Base-by-base conservation (phyloP, 2,888 invertebrate species). In the Bombyx huttoni region DNA sequence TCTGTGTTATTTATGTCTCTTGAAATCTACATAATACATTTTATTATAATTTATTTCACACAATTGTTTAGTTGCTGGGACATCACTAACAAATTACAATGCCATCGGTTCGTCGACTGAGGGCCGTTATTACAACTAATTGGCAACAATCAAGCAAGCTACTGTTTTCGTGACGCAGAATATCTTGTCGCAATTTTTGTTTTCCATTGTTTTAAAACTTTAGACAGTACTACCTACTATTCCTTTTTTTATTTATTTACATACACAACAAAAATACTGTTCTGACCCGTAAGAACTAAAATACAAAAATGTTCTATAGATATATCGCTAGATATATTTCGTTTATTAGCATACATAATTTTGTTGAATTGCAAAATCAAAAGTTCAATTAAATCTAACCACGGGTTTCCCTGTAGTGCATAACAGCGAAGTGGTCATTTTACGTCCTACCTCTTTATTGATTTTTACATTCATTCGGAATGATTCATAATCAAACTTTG, bases 111-210 rank as follows among this genome's bases (percentile, higher is more conserved):
- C 67, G 70, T 59, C 59, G 58, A 61, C 63, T 66, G 72, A 72
- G 73, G 70, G 75, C 77, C 75, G 78, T 77, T 78, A 87, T 85
- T 85, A 81, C 73, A 76, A 75, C 79, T 86, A 86, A 86, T 87
- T 86, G 85, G 78, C 75, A 78, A 81, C 85, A 84, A 84, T 85
- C 82, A 81, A 75, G 68, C 68, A 58, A 46, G 63, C 75, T 72
- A 70, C 75, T 74, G 73, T 73, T 75, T 73, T 73, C 72, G 68
- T 73, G 70, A 66, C 65, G 64, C 64, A 66, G 65, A 70, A 70
- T 67, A 70, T 71, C 73, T 72, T 63, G 66, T 63, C 63, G 56
- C 60, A 60, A 62, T 62, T 66, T 40, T 63, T 58, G 62, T 63
- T 65, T 64, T 63, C 61, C 60, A 63, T 57, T 63, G 60, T 59